These are phyloP conservation scores for Arctia plantaginis DNA, from an alignment of 2,888 invertebrate genomes.

Conservation along the genomic window DNA sequence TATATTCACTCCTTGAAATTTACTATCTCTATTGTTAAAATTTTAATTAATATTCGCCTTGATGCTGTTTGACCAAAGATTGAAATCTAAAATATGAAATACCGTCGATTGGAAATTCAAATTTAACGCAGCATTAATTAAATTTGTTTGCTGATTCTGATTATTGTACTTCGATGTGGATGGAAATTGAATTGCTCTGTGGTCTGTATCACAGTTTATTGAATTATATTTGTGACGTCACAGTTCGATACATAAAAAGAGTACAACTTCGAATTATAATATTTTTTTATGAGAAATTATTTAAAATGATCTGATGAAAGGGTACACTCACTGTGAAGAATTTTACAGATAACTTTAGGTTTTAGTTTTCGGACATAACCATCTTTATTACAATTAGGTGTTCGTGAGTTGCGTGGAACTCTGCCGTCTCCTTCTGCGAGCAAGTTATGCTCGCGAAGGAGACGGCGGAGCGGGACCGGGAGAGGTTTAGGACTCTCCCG, in stretches of 20 bases:
- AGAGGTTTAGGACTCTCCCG: too few species aligned
- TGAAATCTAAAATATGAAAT: slow-evolving; percentile 39
- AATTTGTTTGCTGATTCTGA: slow-evolving; percentile 42
- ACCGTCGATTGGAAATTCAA: slow-evolving; percentile 33
- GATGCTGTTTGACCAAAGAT: neutral
- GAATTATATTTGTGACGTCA: slow-evolving; percentile 18
- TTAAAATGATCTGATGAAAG: neutral
- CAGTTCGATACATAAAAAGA: neutral
- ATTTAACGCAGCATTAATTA: slow-evolving; percentile 46
- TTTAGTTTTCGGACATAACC: too few species aligned
- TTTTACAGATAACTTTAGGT: neutral
- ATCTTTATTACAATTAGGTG: too few species aligned
- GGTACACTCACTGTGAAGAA: too few species aligned
- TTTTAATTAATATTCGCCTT: slow-evolving; percentile 1
- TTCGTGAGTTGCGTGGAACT: too few species aligned
- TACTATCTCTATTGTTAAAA: neutral
- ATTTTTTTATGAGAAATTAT: too few species aligned
- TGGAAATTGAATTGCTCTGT: slow-evolving; percentile 26
- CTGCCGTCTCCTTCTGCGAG: too few species aligned
- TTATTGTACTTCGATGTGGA: slow-evolving; percentile 17
- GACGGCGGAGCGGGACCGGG: too few species aligned
- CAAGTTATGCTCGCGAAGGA: too few species aligned
- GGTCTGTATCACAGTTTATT: neutral
- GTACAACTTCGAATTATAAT: neutral
- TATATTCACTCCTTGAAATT: neutral